These are phyloP conservation scores for Rhogogaster chlorosoma DNA, from an alignment of 2,888 invertebrate species.

Conservation along the genomic window DNA sequence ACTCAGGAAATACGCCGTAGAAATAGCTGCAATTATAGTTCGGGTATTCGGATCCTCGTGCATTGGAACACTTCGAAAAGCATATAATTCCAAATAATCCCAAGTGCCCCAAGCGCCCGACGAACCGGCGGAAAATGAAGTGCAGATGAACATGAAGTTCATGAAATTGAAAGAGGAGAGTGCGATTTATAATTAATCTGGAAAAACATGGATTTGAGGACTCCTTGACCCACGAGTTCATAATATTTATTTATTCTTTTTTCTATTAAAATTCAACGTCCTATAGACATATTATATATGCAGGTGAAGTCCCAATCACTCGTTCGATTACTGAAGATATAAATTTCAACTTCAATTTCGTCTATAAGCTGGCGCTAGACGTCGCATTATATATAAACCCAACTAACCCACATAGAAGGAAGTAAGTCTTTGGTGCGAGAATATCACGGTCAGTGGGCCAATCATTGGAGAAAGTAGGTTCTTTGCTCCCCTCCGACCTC, in stretches of 20 bases:
- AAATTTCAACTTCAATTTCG: neutral
- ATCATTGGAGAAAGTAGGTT: constrained; percentile 75
- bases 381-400: neutral
- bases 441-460: constrained; percentile 75
- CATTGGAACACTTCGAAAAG: constrained; percentile 3
- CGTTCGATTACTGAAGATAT: neutral
- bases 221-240: neutral
- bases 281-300: no score
- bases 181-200: neutral
- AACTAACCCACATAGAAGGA: constrained; percentile 61
- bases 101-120: neutral
- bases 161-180: neutral
- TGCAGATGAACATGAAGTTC: neutral
- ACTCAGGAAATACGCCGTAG: neutral
- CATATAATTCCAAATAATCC: constrained; percentile 13
- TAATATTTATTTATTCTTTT: neutral
- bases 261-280: neutral
- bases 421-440: constrained; percentile 71
- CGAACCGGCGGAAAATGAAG: neutral
- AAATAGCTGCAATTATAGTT: neutral
- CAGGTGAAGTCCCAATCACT: neutral
- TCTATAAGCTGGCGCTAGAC: neutral
- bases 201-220: neutral
- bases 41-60: neutral
- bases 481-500: constrained; percentile 60